Percentiles rank a stretch among this genome's conserved stretches.
These are phyloP conservation scores for Cathartes aura DNA, from an alignment of 2,113 vertebrate genomes.

Conservation along the genomic window DNA sequence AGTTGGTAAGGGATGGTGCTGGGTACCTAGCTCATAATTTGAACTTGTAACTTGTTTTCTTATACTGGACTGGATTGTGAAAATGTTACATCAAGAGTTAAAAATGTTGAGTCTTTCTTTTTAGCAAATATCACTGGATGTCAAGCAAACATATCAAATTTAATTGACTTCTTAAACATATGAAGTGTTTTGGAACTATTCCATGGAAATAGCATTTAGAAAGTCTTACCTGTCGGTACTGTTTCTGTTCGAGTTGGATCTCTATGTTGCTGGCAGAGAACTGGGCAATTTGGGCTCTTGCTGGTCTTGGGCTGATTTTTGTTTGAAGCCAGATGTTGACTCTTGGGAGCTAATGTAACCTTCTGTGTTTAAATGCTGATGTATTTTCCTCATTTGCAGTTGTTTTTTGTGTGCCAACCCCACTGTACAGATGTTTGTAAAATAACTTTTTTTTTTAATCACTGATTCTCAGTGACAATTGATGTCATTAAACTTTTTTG, in stretches of 20 bases:
- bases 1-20: background rate
- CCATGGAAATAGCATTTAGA: background rate
- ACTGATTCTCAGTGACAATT: background rate
- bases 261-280: background rate
- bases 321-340: background rate
- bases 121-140: background rate
- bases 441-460: background rate
- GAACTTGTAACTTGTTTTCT: background rate
- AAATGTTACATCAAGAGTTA: background rate
- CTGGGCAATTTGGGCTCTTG: background rate
- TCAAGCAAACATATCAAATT: background rate
- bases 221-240: background rate
- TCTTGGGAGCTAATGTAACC: background rate
- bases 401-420: background rate
- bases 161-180: background rate
- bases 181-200: constrained; percentile 7
- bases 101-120: background rate
- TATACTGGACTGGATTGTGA: background rate
- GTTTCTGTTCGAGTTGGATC: background rate
- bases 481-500: background rate
- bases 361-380: background rate
- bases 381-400: background rate
- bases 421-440: background rate
- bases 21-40: background rate
- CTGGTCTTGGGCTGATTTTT: background rate